Evolutionary conservation across 2,888 invertebrate genomes (phyloP), one percentile per base, ranked within the genome.

Genomic region (Esperia sulphurella): DNA sequence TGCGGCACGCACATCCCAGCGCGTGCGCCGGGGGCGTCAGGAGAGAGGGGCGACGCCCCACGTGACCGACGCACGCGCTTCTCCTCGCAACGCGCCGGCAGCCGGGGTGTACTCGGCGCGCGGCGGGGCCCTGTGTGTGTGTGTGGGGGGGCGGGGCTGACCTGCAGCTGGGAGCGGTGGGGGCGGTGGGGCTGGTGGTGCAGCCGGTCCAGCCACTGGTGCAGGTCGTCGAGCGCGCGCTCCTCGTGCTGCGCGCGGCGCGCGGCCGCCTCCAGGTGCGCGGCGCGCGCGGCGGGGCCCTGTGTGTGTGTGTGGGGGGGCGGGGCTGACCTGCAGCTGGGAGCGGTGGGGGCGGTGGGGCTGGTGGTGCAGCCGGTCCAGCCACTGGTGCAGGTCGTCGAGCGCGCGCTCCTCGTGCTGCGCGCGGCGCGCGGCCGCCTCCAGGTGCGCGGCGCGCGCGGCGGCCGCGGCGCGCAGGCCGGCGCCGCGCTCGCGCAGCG

Each of bases 351-450:
- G 21, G 21, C 21, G 3, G 5, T 8, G 8, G 9, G 31, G 10
- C n/a, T 10, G 10, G 35, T n/a, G 43, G 40, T 29, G 38, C 47
- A 35, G 30, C 41, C 4, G 91, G 55, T 90, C 90, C 57, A 95
- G 89, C 92, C 95, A 95, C 59, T 92, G 92, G 77, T 94, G 94
- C 68, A 95, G 91, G 55, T 92, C 91, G 62, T 95, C 92, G 58
- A 96, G 91, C 62, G 93, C 91, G 61, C 93, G 91, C 85, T 96
- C 96, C 46, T 93, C 93, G 63, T 92, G 92, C 76, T 95, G 95
- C 41, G 95, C 95, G 77, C 94, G 94, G 61, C 92, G 92, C 55
- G 95, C 95, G 58, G 93, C 93, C 61, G 91, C 90, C 61, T 79
- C 79, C 55, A 80, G 65, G 55, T 52, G 53, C 10, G 50, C 46